Base-by-base conservation (phyloP, 2,113 vertebrate species). In the Dipodomys merriami region DNA sequence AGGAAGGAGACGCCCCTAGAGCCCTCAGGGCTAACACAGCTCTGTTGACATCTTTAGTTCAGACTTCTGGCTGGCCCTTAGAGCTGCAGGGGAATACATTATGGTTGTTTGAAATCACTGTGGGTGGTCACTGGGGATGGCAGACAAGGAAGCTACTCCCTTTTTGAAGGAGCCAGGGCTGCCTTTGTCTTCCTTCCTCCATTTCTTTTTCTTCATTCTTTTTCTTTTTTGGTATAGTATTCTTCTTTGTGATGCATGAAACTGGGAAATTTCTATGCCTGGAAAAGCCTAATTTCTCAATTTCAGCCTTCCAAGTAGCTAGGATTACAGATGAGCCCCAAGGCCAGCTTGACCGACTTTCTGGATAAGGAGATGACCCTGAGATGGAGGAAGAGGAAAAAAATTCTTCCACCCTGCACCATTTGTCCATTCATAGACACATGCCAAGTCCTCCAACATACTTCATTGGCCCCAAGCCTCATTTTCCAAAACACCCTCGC, bases 361-460 rank as follows among this genome's bases (percentile, higher is more conserved):
- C 44, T 64, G 53, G 57, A 23, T 25, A 30, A 90, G 60, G 19
- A n/a, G 9, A 57, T 65, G 57, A 65, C 12, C 4, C 65, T 6
- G 22, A 3, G 1, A 81, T 30, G 4, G 8, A 80, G 30, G 30
- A 22, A 72, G n/a, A 62, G 44, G 30, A 2, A 22, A 19, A 1
- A 53, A 78, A 13, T 2, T 57, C 29, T 29, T 20, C 6, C 1
- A 0, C 1, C n/a, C 49, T 12, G 12, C 49, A 8, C 27, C 0
- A 25, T 44, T 49, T 0, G 0, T 20, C 65, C 25, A 44, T 44
- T 20, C 46, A 46, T 7, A 49, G 35, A 18, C 49, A 39, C 23
- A 2, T 0, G 10, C 60, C 46, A 19, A 35, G 22, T 7, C 30
- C 15, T 30, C 30, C 53, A 2, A 5, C 16, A 29, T 4, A 23